Base-by-base conservation (phyloP, 2,797 vertebrate genomes). In the Chloroceryle amazona region DNA sequence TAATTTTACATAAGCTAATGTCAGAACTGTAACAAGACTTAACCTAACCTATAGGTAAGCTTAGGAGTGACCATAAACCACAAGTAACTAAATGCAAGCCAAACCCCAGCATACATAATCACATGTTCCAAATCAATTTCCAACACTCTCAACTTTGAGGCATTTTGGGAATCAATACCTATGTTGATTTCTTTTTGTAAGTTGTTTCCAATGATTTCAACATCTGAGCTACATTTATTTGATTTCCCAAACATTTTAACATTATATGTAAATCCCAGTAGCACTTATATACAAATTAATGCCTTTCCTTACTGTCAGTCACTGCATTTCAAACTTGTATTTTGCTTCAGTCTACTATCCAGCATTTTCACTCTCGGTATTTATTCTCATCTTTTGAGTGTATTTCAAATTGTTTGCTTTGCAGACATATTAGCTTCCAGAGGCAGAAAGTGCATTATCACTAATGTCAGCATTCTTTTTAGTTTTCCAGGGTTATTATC, bases 391-490 rank as follows among this genome's bases (percentile, higher is more conserved):
- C 42, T 95, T 93, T 92, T 91, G 25, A 95, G 70, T 44, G 58
- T 62, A 60, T 92, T 92, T 96, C 96, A 61, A 72, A 96, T 81
- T 89, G 88, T 97, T 97, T 97, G 86, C 85, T 95, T 89, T 90
- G 63, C 74, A 85, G 79, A 75, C 33, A n/a, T 90, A 81, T 74
- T 92, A 88, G 49, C 52, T 96, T 91, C 72, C 61, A 96, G 83
- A 72, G 74, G 46, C 65, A 95, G 81, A 89, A 91, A 95, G 57
- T 86, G 41, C 92, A 96, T 98, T 96, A 97, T 72, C 92, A 57
- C 70, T 97, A 97, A 96, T 81, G 65, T 95, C 84, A 97, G 93
- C 91, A 96, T 93, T 87, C 95, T 92, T 95, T 95, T 89, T 65
- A 93, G 83, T 92, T 97, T 92, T 94, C 49, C 81, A 78, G 89